Conservation (phyloP, 2,888 invertebrate genomes). For the Leucophenga maculata region DNA sequence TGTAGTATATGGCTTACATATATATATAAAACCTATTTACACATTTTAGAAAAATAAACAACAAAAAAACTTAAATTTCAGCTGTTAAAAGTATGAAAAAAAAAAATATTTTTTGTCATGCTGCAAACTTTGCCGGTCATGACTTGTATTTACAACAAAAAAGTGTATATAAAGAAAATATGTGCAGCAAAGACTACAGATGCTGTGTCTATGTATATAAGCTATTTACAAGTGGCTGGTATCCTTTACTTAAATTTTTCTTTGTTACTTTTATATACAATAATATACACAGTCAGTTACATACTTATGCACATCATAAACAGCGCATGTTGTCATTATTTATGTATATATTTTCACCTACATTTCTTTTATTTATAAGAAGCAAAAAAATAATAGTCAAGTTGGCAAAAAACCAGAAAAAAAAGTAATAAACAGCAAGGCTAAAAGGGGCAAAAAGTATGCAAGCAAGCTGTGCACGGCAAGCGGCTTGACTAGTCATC, state of each 20-base stretch:
- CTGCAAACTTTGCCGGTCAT: too few species aligned
- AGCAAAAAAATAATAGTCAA: slow-evolving; percentile 6
- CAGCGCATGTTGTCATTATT: slow-evolving; percentile 57
- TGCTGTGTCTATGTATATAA: not conserved
- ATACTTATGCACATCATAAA: slow-evolving; percentile 48
- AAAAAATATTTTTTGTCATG: too few species aligned
- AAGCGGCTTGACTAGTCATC: not conserved
- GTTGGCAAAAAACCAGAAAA: not conserved
- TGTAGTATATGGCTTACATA: slow-evolving; percentile 34
- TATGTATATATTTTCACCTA: slow-evolving; percentile 62
- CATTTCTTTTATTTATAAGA: slow-evolving; percentile 45
- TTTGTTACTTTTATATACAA: not conserved
- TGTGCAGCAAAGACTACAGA: not conserved
- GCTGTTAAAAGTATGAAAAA: slow-evolving; percentile 47
- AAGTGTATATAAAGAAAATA: slow-evolving; percentile 7
- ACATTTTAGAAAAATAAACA: slow-evolving; percentile 37
- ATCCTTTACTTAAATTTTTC: not conserved
- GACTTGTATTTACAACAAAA: slow-evolving; percentile 23
- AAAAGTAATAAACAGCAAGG: not conserved
- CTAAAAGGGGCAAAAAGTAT: not conserved
- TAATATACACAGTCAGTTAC: slow-evolving; percentile 20
- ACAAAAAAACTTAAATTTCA: slow-evolving; percentile 49
- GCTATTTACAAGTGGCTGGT: not conserved
- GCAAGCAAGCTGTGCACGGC: not conserved
- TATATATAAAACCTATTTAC: slow-evolving; percentile 10